Percentiles rank a stretch among this genome's conserved stretches.
Conservation (phyloP, 30 jellyfish, hydroid and myxozoan species). For the Catostylus mosaicus region DNA sequence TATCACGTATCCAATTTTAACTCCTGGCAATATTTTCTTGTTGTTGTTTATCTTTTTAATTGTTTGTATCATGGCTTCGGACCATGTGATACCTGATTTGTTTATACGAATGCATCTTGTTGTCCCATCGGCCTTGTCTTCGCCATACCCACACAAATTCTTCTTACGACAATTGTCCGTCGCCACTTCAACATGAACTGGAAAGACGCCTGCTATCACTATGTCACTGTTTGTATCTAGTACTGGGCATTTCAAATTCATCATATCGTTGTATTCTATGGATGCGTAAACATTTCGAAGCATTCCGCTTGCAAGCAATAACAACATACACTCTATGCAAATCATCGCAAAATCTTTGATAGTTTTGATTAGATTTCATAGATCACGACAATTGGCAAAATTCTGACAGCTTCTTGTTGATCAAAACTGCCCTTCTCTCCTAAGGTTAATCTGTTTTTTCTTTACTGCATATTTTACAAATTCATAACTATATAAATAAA, state of each 20-base stretch:
- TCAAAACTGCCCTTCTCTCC: no score
- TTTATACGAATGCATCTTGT: slow-evolving; percentile 48
- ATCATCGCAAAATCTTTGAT: no score
- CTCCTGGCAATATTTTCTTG: slow-evolving; percentile 49
- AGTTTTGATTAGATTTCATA: no score
- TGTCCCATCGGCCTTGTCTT: slow-evolving; percentile 14
- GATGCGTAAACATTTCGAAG: neutral
- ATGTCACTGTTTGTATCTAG: slow-evolving; percentile 54
- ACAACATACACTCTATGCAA: neutral
- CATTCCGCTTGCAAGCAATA: neutral
- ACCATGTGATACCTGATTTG: slow-evolving; percentile 70
- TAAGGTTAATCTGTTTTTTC: no score
- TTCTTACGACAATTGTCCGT: slow-evolving; percentile 46
- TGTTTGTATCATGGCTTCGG: slow-evolving; percentile 70
- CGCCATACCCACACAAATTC: slow-evolving; percentile 22
- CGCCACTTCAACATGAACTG: slow-evolving; percentile 65
- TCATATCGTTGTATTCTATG: slow-evolving; percentile 3
- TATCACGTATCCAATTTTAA: slow-evolving; percentile 60
- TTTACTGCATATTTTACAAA: no score
- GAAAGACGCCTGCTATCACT: slow-evolving; percentile 71
- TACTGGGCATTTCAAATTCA: slow-evolving; percentile 53
- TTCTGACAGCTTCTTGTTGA: no score
- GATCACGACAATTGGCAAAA: no score
- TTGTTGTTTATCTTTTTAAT: slow-evolving; percentile 44
- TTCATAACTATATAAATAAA: no score